phyloP scores from a whole-genome alignment of 2,888 invertebrate species.

The Argyra leucocephala region DNA sequence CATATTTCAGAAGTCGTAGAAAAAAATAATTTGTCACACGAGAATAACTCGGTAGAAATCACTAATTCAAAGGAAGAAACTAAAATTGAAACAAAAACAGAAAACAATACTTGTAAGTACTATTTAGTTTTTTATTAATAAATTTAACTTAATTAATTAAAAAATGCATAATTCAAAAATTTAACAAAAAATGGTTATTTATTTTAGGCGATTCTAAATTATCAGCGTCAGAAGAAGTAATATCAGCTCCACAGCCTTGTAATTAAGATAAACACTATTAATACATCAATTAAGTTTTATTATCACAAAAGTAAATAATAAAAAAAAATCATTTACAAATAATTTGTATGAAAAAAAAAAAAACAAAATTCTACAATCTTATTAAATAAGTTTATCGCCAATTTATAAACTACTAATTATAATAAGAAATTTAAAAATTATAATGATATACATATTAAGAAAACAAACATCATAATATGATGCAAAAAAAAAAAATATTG shows the following conservation, averaged over 20 bases:
- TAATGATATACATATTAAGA: neutral
- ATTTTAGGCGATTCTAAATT: conserved; percentile 39
- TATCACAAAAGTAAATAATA: conserved; percentile 3
- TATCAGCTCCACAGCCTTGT: conserved; percentile 22
- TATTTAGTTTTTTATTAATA: too few relatives aligned
- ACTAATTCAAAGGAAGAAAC: conserved; percentile 13
- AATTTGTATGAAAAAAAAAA: too few relatives aligned
- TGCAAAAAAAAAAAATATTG: too few relatives aligned
- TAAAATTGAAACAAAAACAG: conserved; percentile 16
- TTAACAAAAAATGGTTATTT: neutral
- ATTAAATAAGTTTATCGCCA: neutral
- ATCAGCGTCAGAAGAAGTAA: conserved; percentile 26
- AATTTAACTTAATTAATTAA: too few relatives aligned
- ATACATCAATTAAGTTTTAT: conserved; percentile 13
- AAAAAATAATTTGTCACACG: conserved; percentile 8
- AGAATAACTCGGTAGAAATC: conserved; percentile 13
- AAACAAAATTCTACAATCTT: too few relatives aligned
- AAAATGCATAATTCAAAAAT: too few relatives aligned
- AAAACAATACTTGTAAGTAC: conserved; percentile 25
- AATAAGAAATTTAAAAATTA: too few relatives aligned
- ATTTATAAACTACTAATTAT: neutral
- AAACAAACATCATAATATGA: neutral
- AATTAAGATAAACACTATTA: conserved; percentile 17
- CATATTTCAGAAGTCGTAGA: conserved; percentile 21
- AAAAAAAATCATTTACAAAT: neutral